Conservation (phyloP, 1,140 invertebrate genomes). For the Hormaphis cornu region DNA sequence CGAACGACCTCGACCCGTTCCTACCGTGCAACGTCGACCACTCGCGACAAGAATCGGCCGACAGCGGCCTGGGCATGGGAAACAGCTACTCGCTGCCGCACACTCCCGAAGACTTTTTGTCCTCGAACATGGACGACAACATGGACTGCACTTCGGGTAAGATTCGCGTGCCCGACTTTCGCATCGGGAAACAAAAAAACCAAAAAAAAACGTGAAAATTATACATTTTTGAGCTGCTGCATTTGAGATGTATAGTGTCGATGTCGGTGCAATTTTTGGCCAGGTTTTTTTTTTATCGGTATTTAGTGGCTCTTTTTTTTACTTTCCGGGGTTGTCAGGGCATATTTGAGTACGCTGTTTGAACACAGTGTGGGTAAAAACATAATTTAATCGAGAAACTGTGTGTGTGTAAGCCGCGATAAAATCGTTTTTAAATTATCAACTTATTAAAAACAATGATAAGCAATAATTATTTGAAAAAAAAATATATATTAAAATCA, state of each 20-base stretch:
- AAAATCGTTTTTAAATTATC: too few species aligned
- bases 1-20: constrained; percentile 58
- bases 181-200: constrained; percentile 37
- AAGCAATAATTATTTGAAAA: too few species aligned
- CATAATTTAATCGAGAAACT: too few species aligned
- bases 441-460: too few species aligned
- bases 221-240: background rate
- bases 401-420: too few species aligned
- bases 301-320: too few species aligned
- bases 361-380: too few species aligned
- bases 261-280: background rate
- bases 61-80: constrained; percentile 80
- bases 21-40: constrained; percentile 64
- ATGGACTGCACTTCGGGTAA: constrained; percentile 68
- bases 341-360: too few species aligned
- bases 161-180: constrained; percentile 36
- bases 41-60: constrained; percentile 82
- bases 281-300: background rate
- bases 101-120: constrained; percentile 84
- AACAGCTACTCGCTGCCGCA: constrained; percentile 78
- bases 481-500: too few species aligned
- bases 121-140: constrained; percentile 70
- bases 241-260: background rate
- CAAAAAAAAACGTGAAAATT: constrained; percentile 42
- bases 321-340: too few species aligned